Evolutionary conservation across 2,113 vertebrate species (phyloP), one percentile per base, ranked within the genome.

Genomic region (Barbus barbus): DNA sequence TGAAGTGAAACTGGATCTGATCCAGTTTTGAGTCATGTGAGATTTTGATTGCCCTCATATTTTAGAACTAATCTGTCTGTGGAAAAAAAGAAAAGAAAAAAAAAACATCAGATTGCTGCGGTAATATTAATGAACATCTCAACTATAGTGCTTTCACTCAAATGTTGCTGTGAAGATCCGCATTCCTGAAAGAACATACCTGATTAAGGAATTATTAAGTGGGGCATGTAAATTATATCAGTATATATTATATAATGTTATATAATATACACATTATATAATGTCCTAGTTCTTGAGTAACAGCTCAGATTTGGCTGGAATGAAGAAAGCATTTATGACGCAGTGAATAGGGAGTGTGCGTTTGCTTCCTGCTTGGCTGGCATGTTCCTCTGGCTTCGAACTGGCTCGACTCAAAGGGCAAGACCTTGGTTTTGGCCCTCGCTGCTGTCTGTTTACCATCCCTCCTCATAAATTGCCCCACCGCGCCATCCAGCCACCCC

Each of bases 401-500:
- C 78, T 58, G 26, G 41, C 75, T 78, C 38, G 36, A 77, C 83
- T 56, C 73, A 83, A 85, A 87, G 86, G 83, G 63, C 79, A 87
- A 28, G 73, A 82, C 44, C 33, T 82, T 63, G 65, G 33, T 65
- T 38, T 78, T 76, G 76, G 56, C 71, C 60, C 74, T 67, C 9
- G 28, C 60, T 77, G 73, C 83, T 81, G 78, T 81, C 41, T 81
- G 77, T 85, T 85, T 81, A 75, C 77, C n/a, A 61, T 81, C 58
- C 53, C 16, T 76, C 44, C 69, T 73, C 72, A 36, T 75, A 67
- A 81, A 85, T 48, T 16, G 13, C 33, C 81, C 24, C 28, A 8
- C 81, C 18, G 14, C 8, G 33, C 33, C 82, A 83, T 76, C 28
- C 61, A 84, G 60, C 61, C 83, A 84, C 61, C 78, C 78, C 26